Percentiles rank a stretch among this genome's conserved stretches.
Conservation (phyloP, 2,888 invertebrate species). For the Diadegma fenestrale region DNA sequence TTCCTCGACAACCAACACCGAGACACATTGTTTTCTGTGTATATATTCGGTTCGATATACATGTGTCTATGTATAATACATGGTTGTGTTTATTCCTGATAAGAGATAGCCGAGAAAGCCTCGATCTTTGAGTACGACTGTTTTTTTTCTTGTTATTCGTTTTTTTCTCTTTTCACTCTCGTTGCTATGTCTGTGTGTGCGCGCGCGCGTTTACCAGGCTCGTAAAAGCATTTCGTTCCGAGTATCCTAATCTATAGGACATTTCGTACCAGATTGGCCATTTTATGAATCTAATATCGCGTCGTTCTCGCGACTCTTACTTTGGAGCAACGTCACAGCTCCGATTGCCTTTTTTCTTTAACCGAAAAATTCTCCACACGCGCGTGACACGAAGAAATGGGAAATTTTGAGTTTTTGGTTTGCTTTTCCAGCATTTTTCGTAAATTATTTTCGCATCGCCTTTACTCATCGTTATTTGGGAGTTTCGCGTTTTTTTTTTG, state of each 20-base stretch:
- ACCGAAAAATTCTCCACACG: not conserved
- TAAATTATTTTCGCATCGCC: not conserved
- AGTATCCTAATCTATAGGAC: constrained; percentile 45
- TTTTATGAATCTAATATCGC: constrained; percentile 1
- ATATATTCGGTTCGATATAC: not conserved
- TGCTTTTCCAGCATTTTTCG: too few relatives aligned
- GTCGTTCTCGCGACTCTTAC: not conserved
- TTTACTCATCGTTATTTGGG: too few relatives aligned
- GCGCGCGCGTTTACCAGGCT: constrained; percentile 45
- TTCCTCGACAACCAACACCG: constrained; percentile 68
- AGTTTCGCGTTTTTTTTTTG: constrained; percentile 9
- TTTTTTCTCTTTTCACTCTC: not conserved
- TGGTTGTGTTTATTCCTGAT: constrained; percentile 78
- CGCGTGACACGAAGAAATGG: not conserved
- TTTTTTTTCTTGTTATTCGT: constrained; percentile 11
- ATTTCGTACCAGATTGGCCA: constrained; percentile 15
- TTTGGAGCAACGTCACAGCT: not conserved
- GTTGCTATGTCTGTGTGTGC: not conserved
- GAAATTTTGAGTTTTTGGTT: too few relatives aligned
- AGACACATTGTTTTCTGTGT: constrained; percentile 5
- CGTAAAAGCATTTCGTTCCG: constrained; percentile 73
- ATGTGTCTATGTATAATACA: constrained; percentile 23
- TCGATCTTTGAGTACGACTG: constrained; percentile 27
- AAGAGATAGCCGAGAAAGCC: constrained; percentile 73
- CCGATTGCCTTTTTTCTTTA: too few relatives aligned